Conservation (phyloP, 2,888 invertebrate species). For the Cryptocephalus moraei region DNA sequence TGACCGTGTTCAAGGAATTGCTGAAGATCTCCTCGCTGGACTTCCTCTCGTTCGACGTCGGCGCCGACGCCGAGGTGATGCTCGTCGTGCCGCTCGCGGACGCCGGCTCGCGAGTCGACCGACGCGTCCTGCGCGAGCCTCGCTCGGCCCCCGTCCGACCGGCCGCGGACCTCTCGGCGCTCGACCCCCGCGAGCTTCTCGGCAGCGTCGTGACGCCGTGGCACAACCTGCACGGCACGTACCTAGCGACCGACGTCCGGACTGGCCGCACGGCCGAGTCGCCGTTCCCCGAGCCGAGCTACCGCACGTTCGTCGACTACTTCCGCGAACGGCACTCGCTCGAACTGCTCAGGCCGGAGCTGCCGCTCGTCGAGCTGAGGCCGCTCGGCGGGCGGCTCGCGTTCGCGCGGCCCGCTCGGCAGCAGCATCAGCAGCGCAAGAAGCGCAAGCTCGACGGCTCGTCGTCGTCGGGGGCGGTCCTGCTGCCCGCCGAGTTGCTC, state of each 20-base stretch:
- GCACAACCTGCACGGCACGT: too few species aligned
- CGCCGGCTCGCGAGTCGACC: background rate
- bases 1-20: conserved; percentile 61
- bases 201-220: too few species aligned
- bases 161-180: too few species aligned
- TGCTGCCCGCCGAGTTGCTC: conserved; percentile 80
- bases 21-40: conserved; percentile 48
- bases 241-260: conserved; percentile 41
- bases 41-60: conserved; percentile 46
- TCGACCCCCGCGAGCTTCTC: too few species aligned
- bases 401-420: conserved; percentile 32
- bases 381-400: conserved; percentile 49
- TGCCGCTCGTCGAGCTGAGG: conserved; percentile 76
- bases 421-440: too few species aligned
- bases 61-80: conserved; percentile 38
- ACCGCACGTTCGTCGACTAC: conserved; percentile 60
- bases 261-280: conserved; percentile 55
- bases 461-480: too few species aligned
- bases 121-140: too few species aligned
- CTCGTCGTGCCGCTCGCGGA: conserved; percentile 43
- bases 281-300: conserved; percentile 52
- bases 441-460: too few species aligned
- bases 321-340: conserved; percentile 64
- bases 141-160: too few species aligned
- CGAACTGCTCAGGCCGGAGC: conserved; percentile 50